A percentile compares a stretch with the other conserved stretches of the same genome.
Evolutionary conservation across 2,888 invertebrate genomes (phyloP).

Genomic region (Schizaphis graminum): DNA sequence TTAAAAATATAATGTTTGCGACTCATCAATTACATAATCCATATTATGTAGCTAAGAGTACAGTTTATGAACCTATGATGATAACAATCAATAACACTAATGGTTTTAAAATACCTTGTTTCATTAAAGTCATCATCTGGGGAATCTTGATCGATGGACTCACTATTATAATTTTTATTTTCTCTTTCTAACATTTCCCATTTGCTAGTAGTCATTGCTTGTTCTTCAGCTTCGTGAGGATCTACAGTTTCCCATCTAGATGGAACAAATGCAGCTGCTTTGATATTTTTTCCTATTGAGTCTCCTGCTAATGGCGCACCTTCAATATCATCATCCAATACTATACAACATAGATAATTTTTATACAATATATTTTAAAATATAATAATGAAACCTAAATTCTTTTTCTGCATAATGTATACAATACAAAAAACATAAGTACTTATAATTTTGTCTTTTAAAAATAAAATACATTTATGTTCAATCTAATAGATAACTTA

Average conservation of each 20-base stretch:
- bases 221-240: slow-evolving; percentile 84
- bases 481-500: slow-evolving; percentile 70
- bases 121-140: slow-evolving; percentile 69
- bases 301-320: slow-evolving; percentile 78
- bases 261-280: slow-evolving; percentile 83
- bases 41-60: neutral
- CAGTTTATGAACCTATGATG: neutral
- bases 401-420: neutral
- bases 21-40: neutral
- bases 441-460: neutral
- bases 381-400: neutral
- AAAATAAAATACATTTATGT: neutral
- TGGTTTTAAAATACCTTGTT: slow-evolving; percentile 39
- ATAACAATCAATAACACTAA: neutral
- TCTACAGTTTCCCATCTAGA: slow-evolving; percentile 98
- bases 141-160: slow-evolving; percentile 71
- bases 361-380: neutral
- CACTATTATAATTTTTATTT: slow-evolving; percentile 70
- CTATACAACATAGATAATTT: slow-evolving; percentile 65
- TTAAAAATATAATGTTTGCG: neutral
- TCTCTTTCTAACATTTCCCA: slow-evolving; percentile 84
- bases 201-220: slow-evolving; percentile 89
- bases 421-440: neutral
- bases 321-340: slow-evolving; percentile 69
- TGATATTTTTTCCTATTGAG: slow-evolving; percentile 73